Percentiles rank a stretch among this genome's conserved stretches.
These are phyloP conservation scores for Zaprionus nigranus DNA, from an alignment of 1,140 invertebrate species.

Conservation along the genomic window DNA sequence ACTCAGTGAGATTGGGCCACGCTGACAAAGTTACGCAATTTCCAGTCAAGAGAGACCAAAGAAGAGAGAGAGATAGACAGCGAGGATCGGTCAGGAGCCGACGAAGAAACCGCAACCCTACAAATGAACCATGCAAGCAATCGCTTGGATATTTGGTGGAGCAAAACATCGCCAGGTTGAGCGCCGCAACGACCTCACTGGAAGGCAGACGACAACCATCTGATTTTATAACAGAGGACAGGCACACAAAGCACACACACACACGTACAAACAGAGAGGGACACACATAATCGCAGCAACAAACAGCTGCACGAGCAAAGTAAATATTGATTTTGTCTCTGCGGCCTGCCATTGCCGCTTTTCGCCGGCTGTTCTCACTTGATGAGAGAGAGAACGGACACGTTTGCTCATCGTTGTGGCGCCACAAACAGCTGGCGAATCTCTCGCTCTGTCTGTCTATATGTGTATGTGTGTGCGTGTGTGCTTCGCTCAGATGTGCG, in stretches of 20 bases:
- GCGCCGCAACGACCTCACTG: constrained; percentile 33
- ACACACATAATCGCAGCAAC: constrained; percentile 6
- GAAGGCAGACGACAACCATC: constrained; percentile 50
- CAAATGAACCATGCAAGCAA: neutral
- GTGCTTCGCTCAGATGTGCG: constrained; percentile 67
- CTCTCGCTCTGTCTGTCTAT: constrained; percentile 7
- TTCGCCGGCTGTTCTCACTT: constrained; percentile 50
- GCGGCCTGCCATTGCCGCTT: constrained; percentile 33
- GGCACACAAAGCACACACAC: constrained; percentile 10
- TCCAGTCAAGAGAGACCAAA: constrained; percentile 48
- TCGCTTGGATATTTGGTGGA: neutral
- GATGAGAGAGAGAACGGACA: constrained; percentile 6
- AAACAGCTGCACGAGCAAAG: constrained; percentile 66
- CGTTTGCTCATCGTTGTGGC: constrained; percentile 10
- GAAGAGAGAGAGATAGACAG: neutral
- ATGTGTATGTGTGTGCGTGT: constrained; percentile 39
- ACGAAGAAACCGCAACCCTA: neutral
- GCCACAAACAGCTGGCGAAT: constrained; percentile 40
- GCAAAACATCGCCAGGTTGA: constrained; percentile 24
- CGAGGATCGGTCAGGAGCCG: neutral
- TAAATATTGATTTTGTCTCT: constrained; percentile 65
- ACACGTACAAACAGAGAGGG: neutral
- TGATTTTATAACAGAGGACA: constrained; percentile 51
- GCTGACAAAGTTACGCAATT: constrained; percentile 71
- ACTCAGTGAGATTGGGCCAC: constrained; percentile 44